Conservation (phyloP, 92 coral and sea anemone species). For the Siderastrea siderea region DNA sequence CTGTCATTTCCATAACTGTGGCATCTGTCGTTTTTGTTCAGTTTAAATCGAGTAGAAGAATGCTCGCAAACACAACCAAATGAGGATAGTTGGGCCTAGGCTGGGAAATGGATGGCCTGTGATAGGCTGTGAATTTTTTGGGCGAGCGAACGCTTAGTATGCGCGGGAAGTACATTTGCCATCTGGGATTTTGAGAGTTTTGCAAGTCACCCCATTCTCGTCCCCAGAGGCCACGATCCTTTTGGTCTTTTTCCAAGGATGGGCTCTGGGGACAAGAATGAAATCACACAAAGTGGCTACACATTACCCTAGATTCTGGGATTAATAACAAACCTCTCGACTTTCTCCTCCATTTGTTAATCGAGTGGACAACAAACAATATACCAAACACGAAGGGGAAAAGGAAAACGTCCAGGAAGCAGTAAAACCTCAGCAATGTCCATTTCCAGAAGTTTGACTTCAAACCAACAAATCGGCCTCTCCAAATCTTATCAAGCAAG, state of each 20-base stretch:
- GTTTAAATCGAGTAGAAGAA: too few relatives aligned
- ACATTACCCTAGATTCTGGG: not conserved
- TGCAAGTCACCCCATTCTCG: too few relatives aligned
- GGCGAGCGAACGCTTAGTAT: too few relatives aligned
- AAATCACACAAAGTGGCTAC: too few relatives aligned
- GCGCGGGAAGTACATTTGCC: too few relatives aligned
- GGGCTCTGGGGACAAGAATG: not conserved
- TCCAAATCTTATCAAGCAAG: slow-evolving; percentile 40
- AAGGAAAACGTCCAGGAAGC: slow-evolving; percentile 27
- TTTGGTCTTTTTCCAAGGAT: not conserved
- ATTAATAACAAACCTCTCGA: slow-evolving; percentile 2
- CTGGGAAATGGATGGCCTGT: too few relatives aligned
- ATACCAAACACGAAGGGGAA: slow-evolving; percentile 34
- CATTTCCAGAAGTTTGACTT: slow-evolving; percentile 38
- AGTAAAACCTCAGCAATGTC: slow-evolving; percentile 21
- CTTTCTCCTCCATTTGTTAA: slow-evolving; percentile 34
- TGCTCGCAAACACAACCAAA: too few relatives aligned
- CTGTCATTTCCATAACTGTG: too few relatives aligned
- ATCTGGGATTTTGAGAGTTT: too few relatives aligned
- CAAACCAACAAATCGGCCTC: slow-evolving; percentile 44
- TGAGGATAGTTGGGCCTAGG: too few relatives aligned
- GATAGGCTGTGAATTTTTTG: too few relatives aligned
- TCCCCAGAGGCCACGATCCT: not conserved
- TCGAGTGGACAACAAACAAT: slow-evolving; percentile 12
- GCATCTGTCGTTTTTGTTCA: too few relatives aligned